A percentile compares a stretch with the other conserved stretches of the same genome.
Conservation (phyloP, 37 sponge, comb jelly and placozoan species). For the Hexactinellida sp. region DNA sequence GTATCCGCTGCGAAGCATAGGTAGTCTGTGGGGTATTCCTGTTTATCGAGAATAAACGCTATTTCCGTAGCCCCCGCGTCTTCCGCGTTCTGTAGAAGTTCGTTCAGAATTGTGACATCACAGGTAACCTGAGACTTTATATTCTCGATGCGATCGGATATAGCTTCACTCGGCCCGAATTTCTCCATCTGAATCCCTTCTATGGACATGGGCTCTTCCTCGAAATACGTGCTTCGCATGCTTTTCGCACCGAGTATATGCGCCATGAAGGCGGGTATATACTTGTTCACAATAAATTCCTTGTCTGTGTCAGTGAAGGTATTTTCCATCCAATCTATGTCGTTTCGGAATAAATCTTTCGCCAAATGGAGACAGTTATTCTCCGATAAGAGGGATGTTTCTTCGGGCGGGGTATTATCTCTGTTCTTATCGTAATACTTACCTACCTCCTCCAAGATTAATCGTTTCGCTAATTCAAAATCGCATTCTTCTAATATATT, state of each 20-base stretch:
- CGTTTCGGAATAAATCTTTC: neutral
- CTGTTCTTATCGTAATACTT: neutral
- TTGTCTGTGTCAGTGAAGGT: neutral
- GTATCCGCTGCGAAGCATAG: constrained; percentile 22
- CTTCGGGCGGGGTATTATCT: neutral
- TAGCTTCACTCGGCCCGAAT: constrained; percentile 55
- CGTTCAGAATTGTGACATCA: constrained; percentile 44
- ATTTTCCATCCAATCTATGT: neutral
- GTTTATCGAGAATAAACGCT: constrained; percentile 43
- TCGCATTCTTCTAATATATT: neutral
- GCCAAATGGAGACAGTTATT: neutral
- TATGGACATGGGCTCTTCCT: neutral
- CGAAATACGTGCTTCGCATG: constrained; percentile 6
- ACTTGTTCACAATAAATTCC: neutral
- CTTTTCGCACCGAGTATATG: neutral
- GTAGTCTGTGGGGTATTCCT: constrained; percentile 10
- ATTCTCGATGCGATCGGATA: constrained; percentile 44
- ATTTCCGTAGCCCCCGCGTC: constrained; percentile 62
- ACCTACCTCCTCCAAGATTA: neutral
- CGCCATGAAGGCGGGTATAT: neutral
- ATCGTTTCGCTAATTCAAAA: neutral
- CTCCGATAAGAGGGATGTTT: neutral
- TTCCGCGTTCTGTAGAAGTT: constrained; percentile 68
- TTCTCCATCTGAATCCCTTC: constrained; percentile 20
- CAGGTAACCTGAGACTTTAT: constrained; percentile 40